Evolutionary conservation across 2,888 invertebrate species (phyloP).

Genomic region (Meteorus cinctellus): DNA sequence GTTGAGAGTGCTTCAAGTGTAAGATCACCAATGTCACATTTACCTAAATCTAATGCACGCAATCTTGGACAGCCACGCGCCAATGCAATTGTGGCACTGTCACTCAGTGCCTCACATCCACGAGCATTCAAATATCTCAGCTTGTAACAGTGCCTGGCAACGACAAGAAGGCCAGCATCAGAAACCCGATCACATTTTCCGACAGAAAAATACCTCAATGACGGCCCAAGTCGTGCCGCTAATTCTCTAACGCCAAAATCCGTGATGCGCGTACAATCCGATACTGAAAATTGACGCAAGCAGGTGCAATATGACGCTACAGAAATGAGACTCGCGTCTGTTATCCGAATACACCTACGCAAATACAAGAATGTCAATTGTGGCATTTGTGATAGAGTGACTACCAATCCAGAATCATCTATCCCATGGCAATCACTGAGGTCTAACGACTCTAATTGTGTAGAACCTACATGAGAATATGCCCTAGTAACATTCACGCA

Average conservation of each 20-base stretch:
- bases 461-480: constrained; percentile 62
- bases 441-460: constrained; percentile 90
- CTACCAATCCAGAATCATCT: constrained; percentile 88
- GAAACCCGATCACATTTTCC: constrained; percentile 95
- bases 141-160: constrained; percentile 91
- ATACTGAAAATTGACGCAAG: constrained; percentile 90
- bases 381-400: constrained; percentile 90
- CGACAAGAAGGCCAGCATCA: constrained; percentile 90
- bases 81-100: constrained; percentile 90
- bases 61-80: constrained; percentile 90
- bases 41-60: constrained; percentile 91
- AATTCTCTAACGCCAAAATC: constrained; percentile 94
- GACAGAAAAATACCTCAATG: constrained; percentile 92
- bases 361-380: constrained; percentile 91
- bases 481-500: constrained; percentile 62
- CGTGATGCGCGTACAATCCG: constrained; percentile 91
- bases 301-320: constrained; percentile 91
- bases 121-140: constrained; percentile 91
- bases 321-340: constrained; percentile 93
- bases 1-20: constrained; percentile 90
- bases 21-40: constrained; percentile 94
- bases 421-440: constrained; percentile 91
- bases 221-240: constrained; percentile 87
- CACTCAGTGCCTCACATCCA: constrained; percentile 95
- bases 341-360: constrained; percentile 90